phyloP scores from a whole-genome alignment of 2,797 vertebrate genomes.

The Karalla daura region DNA sequence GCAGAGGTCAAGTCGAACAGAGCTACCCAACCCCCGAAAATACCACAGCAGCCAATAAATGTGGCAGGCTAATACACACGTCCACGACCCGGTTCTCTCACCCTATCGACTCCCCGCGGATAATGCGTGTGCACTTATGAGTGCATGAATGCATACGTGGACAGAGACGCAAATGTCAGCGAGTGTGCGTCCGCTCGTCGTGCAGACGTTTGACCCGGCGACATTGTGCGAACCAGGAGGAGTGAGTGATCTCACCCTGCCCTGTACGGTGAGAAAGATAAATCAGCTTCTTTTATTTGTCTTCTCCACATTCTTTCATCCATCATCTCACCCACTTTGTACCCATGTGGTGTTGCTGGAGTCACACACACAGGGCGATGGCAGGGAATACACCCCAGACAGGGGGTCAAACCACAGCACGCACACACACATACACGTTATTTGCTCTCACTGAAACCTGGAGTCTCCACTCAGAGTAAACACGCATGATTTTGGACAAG shows the following conservation, averaged over 20 bases:
- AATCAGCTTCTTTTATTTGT: not conserved
- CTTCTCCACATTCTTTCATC: no score
- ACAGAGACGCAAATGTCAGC: slow-evolving; percentile 46
- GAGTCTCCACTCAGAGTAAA: no score
- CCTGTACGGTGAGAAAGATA: not conserved
- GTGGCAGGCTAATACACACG: slow-evolving; percentile 68
- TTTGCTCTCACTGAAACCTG: no score
- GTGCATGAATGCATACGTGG: slow-evolving; percentile 24
- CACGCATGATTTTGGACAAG: no score
- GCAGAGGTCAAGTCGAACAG: slow-evolving; percentile 78
- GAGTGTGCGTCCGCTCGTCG: slow-evolving; percentile 21
- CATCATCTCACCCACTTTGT: no score
- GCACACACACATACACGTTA: no score
- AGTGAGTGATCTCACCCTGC: slow-evolving; percentile 16
- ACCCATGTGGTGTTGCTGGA: no score
- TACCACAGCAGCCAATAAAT: slow-evolving; percentile 76
- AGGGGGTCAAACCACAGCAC: no score
- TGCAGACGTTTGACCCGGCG: slow-evolving; percentile 41
- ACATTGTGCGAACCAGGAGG: slow-evolving; percentile 23
- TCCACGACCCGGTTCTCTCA: slow-evolving; percentile 61
- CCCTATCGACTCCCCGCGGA: slow-evolving; percentile 51
- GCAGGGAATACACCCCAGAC: no score
- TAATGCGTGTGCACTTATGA: slow-evolving; percentile 23
- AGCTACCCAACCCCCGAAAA: slow-evolving; percentile 65
- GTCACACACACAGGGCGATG: no score